phyloP scores from a whole-genome alignment of 2,888 invertebrate species.

The Nomada fabriciana region DNA sequence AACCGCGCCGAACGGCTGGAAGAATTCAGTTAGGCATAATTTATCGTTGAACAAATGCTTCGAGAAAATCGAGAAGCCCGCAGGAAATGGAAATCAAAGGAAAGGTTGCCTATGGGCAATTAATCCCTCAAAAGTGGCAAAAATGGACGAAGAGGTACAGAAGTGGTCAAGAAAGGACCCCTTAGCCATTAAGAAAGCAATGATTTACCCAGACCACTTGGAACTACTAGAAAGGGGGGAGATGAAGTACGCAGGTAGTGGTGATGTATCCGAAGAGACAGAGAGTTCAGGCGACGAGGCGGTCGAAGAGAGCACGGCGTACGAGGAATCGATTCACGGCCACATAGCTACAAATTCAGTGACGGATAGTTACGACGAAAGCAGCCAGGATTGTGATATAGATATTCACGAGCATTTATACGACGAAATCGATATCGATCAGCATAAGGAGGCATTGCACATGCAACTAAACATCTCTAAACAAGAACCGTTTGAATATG shows the following conservation, averaged over 20 bases:
- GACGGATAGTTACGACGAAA: slow-evolving; percentile 82
- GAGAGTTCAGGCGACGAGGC: slow-evolving; percentile 87
- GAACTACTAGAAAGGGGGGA: slow-evolving; percentile 94
- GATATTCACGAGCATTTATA: slow-evolving; percentile 89
- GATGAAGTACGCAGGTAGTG: slow-evolving; percentile 91
- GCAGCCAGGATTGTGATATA: slow-evolving; percentile 82
- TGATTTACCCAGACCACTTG: slow-evolving; percentile 96
- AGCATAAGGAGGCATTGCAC: slow-evolving; percentile 87
- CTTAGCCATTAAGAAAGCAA: slow-evolving; percentile 94
- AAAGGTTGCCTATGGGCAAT: slow-evolving; percentile 98
- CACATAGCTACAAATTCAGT: slow-evolving; percentile 84
- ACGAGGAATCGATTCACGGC: slow-evolving; percentile 82
- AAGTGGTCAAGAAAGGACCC: slow-evolving; percentile 99
- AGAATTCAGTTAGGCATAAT: slow-evolving; percentile 99
- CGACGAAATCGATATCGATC: slow-evolving; percentile 89
- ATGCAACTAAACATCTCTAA: slow-evolving; percentile 85
- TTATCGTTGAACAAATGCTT: slow-evolving; percentile 99
- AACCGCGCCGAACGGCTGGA: slow-evolving; percentile 99
- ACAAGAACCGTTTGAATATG: slow-evolving; percentile 76
- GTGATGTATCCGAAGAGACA: slow-evolving; percentile 89
- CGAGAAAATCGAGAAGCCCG: slow-evolving; percentile 98
- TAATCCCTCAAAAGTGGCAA: slow-evolving; percentile 96
- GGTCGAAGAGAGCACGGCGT: slow-evolving; percentile 81
- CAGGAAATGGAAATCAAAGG: slow-evolving; percentile 93
- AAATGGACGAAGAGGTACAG: slow-evolving; percentile 99